phyloP scores from a whole-genome alignment of 2,797 vertebrate genomes.

The Trachurus trachurus region DNA sequence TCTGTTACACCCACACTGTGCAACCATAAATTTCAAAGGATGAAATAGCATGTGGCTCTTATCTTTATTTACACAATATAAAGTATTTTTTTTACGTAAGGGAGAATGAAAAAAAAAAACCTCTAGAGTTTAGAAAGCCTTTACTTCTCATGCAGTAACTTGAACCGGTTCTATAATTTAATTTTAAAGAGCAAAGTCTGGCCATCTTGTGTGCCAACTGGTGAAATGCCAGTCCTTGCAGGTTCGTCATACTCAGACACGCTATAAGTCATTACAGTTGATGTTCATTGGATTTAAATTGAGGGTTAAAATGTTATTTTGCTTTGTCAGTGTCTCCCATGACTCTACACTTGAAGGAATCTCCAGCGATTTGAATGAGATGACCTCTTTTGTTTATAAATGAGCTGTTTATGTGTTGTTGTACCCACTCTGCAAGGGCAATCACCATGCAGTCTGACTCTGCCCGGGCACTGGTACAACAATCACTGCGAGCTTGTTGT shows the following conservation, averaged over 20 bases:
- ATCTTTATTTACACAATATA: constrained; percentile 75
- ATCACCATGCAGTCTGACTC: constrained; percentile 41
- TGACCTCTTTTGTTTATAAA: constrained; percentile 12
- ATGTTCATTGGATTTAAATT: neutral
- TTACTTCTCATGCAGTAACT: constrained; percentile 44
- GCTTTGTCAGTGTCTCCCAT: neutral
- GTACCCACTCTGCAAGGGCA: constrained; percentile 25
- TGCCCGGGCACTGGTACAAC: constrained; percentile 14
- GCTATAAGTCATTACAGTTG: neutral
- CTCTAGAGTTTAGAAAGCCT: constrained; percentile 33
- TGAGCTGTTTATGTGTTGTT: constrained; percentile 23
- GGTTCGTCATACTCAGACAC: constrained; percentile 3
- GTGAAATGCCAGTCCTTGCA: constrained; percentile 10
- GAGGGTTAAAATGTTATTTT: neutral
- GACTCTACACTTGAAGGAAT: neutral
- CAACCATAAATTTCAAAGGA: constrained; percentile 70
- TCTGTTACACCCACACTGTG: constrained; percentile 64
- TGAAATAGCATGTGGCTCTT: constrained; percentile 65
- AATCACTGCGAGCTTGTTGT: constrained; percentile 55
- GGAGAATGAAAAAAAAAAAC: constrained; percentile 49
- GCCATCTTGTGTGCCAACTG: neutral
- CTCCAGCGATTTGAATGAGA: constrained; percentile 3
- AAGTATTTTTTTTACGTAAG: constrained; percentile 40
- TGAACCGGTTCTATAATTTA: constrained; percentile 16
- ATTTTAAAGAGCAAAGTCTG: constrained; percentile 20